Evolutionary conservation across 1,140 invertebrate genomes (phyloP).

Genomic region (Leucophenga varia): DNA sequence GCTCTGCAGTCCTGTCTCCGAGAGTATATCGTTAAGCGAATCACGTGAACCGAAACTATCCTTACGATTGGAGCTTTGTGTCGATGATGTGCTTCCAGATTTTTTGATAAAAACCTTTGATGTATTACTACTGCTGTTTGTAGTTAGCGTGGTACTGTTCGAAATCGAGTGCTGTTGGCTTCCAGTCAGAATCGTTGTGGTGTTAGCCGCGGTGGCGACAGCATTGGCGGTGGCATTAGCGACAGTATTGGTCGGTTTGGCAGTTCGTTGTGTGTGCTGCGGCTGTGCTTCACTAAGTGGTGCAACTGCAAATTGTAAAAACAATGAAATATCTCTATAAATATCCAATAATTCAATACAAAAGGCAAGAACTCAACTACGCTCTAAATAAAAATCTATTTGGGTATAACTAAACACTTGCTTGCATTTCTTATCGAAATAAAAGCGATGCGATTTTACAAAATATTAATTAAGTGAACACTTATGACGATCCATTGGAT

Average conservation of each 20-base stretch:
- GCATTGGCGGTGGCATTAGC: constrained; percentile 29
- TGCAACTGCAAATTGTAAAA: constrained; percentile 52
- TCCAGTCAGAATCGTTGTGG: background rate
- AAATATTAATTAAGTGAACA: too few relatives aligned
- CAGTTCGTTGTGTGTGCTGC: constrained; percentile 30
- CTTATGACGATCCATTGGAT: too few relatives aligned
- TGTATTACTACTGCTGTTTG: constrained; percentile 28
- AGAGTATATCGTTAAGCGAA: constrained; percentile 53
- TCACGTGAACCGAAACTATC: constrained; percentile 55
- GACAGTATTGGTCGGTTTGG: constrained; percentile 28
- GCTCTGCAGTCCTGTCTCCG: constrained; percentile 43
- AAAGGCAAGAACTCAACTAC: too few relatives aligned
- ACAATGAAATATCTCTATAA: too few relatives aligned
- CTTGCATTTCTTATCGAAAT: too few relatives aligned
- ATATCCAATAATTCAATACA: too few relatives aligned
- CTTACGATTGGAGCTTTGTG: constrained; percentile 40
- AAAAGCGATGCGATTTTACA: too few relatives aligned
- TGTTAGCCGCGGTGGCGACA: constrained; percentile 28
- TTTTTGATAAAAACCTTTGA: constrained; percentile 53
- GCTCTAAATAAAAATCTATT: too few relatives aligned
- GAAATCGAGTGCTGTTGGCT: constrained; percentile 31
- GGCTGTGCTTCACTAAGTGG: constrained; percentile 42
- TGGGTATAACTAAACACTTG: too few relatives aligned
- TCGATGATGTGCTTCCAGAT: constrained; percentile 27
- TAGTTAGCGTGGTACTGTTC: constrained; percentile 25